Conservation (phyloP, 1,140 invertebrate species). For the Scaptomyza pallida region DNA sequence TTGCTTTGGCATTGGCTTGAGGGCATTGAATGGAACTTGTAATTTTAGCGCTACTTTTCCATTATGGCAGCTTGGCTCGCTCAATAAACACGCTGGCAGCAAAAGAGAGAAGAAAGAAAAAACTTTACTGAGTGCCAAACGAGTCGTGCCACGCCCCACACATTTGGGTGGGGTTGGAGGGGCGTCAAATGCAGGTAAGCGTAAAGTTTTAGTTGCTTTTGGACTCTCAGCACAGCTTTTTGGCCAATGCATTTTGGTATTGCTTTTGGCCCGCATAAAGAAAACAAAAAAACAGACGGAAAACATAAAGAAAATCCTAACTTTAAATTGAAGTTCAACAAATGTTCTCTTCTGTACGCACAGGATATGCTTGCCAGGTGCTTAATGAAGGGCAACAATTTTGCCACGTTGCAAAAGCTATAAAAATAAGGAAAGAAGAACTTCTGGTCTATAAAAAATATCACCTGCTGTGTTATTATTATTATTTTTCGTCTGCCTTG, state of each 20-base stretch:
- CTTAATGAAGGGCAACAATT: conserved; percentile 57
- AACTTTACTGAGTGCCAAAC: conserved; percentile 47
- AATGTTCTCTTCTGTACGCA: conserved; percentile 50
- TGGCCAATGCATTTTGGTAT: conserved; percentile 15
- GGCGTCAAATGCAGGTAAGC: conserved; percentile 31
- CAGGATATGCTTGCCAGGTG: conserved; percentile 21
- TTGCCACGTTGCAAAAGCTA: conserved; percentile 34
- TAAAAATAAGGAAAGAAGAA: conserved; percentile 42
- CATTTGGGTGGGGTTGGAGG: not conserved
- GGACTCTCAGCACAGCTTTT: conserved; percentile 5
- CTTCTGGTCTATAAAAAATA: conserved; percentile 52
- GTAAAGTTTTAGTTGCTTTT: conserved; percentile 24
- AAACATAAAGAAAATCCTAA: conserved; percentile 4
- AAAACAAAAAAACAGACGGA: not conserved
- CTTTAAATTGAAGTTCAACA: conserved; percentile 57
- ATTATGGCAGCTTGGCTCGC: conserved; percentile 25
- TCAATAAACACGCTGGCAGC: conserved; percentile 40
- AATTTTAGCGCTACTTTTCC: conserved; percentile 35
- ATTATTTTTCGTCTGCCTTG: conserved; percentile 49
- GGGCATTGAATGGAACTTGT: conserved; percentile 9
- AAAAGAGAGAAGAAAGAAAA: too few relatives aligned
- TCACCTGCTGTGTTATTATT: conserved; percentile 76
- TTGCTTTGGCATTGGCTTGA: conserved; percentile 20
- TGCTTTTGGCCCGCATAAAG: not conserved
- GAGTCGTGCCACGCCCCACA: conserved; percentile 10